phyloP scores from a whole-genome alignment of 1,140 invertebrate species.

The Zaprionus camerounensis region DNA sequence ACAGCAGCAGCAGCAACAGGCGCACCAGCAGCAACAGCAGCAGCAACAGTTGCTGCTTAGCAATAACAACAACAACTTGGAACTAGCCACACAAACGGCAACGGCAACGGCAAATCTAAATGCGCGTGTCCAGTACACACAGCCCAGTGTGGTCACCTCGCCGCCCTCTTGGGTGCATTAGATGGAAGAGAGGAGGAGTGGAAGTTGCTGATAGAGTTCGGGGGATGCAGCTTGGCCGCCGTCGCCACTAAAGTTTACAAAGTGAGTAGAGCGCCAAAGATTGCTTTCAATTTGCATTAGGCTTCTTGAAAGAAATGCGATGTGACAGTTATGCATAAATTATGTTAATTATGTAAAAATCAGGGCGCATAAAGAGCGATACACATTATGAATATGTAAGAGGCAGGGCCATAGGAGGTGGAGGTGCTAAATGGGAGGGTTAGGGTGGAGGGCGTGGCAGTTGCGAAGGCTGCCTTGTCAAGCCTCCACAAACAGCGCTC shows the following conservation, averaged over 20 bases:
- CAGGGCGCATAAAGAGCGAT: slow-evolving; percentile 49
- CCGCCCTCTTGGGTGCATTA: slow-evolving; percentile 89
- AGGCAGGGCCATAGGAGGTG: background rate
- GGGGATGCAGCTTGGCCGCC: slow-evolving; percentile 7
- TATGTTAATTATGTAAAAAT: slow-evolving; percentile 83
- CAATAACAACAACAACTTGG: slow-evolving; percentile 73
- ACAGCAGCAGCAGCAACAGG: slow-evolving; percentile 71
- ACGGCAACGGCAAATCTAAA: slow-evolving; percentile 70
- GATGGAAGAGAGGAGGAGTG: slow-evolving; percentile 22
- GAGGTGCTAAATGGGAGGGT: background rate
- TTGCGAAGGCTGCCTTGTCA: background rate
- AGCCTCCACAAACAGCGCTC: background rate
- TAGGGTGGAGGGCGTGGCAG: background rate
- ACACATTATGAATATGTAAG: slow-evolving; percentile 81
- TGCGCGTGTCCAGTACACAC: slow-evolving; percentile 79
- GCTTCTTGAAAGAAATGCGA: slow-evolving; percentile 70
- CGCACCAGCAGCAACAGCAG: slow-evolving; percentile 59
- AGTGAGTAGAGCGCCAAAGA: slow-evolving; percentile 51
- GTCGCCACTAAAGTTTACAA: slow-evolving; percentile 75
- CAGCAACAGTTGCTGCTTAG: slow-evolving; percentile 67
- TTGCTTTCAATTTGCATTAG: slow-evolving; percentile 72
- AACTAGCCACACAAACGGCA: slow-evolving; percentile 68
- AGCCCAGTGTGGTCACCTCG: slow-evolving; percentile 85
- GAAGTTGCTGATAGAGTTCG: slow-evolving; percentile 4
- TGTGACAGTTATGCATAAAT: slow-evolving; percentile 82